Percentiles rank a stretch among this genome's conserved stretches.
Conservation (phyloP, 2,113 vertebrate genomes). For the Hippotragus niger region DNA sequence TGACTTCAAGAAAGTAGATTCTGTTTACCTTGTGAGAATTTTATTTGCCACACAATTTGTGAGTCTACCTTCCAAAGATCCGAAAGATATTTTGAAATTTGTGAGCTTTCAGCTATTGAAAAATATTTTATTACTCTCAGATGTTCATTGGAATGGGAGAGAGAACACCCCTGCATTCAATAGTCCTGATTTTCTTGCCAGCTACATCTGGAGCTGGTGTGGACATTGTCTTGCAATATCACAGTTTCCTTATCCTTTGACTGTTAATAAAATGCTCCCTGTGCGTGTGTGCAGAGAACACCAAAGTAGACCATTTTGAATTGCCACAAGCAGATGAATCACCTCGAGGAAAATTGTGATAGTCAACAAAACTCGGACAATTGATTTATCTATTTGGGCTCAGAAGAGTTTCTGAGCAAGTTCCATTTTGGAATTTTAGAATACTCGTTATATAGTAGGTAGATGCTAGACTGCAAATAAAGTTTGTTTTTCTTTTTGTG, state of each 20-base stretch:
- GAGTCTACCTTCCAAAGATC: slow-evolving; percentile 6
- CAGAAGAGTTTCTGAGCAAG: background rate
- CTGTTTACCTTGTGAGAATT: slow-evolving; percentile 38
- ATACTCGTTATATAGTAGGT: background rate
- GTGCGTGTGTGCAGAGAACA: background rate
- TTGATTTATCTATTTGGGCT: background rate
- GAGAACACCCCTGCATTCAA: background rate
- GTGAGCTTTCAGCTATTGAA: slow-evolving; percentile 1
- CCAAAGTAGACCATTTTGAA: background rate
- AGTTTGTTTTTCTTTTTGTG: background rate
- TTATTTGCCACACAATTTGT: slow-evolving; percentile 45
- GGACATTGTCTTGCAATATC: background rate
- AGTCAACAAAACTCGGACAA: background rate
- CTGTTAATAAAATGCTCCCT: background rate
- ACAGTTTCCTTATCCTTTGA: background rate
- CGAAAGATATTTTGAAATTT: slow-evolving; percentile 35
- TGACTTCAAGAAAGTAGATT: background rate
- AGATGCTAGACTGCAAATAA: background rate
- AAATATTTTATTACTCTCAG: slow-evolving; percentile 40
- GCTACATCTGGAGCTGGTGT: background rate
- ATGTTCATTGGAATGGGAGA: background rate
- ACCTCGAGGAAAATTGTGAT: background rate
- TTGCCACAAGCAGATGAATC: background rate
- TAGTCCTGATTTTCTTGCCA: background rate
- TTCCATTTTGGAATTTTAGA: background rate